Base-by-base conservation (phyloP, 2,888 invertebrate species). In the Andrena praecox region DNA sequence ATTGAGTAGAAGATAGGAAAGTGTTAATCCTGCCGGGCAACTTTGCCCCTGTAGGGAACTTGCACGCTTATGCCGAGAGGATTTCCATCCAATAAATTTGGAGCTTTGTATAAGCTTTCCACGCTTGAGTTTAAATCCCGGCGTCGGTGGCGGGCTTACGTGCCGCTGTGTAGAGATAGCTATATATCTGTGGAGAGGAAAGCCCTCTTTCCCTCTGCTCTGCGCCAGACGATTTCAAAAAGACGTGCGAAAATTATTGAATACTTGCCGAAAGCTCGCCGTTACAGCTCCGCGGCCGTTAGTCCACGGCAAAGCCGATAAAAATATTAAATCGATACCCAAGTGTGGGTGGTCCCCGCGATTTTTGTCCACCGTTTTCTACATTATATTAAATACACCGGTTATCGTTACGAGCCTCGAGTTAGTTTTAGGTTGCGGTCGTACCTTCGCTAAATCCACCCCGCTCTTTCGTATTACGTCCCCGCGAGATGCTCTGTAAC, bases 101-200 rank as follows among this genome's bases (percentile, higher is more conserved):
- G 93, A 94, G 95, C 95, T 95, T 95, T 95, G 95, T 95, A 94
- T 95, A 95, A 95, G 95, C 95, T 94, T 94, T 94, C 93, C 93
- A 93, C 93, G 93, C 93, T 93, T 90, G 92, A 94, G 93, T 93
- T 94, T 93, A 93, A 93, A 94, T 93, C 94, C 94, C 90, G 89
- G 89, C 91, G 91, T 88, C 89, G 89, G 88, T 89, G 89, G 56
- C 87, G 89, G 88, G 88, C 85, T 89, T 89, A 89, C 86, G 86
- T 68, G 78, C 70, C 80, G 84, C 80, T 84, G 87, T 86, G 89
- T 85, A 72, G 82, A 80, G 76, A 87, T 78, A 79, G 78, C 71
- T 84, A 86, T 89, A 87, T 89, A 82, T 89, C 80, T 80, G 85
- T 84, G 59, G 84, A 79, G 74, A 83, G 89, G 85, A 60, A 87